Base-by-base conservation (phyloP, 1,140 invertebrate genomes). In the Coptotermes formosanus region DNA sequence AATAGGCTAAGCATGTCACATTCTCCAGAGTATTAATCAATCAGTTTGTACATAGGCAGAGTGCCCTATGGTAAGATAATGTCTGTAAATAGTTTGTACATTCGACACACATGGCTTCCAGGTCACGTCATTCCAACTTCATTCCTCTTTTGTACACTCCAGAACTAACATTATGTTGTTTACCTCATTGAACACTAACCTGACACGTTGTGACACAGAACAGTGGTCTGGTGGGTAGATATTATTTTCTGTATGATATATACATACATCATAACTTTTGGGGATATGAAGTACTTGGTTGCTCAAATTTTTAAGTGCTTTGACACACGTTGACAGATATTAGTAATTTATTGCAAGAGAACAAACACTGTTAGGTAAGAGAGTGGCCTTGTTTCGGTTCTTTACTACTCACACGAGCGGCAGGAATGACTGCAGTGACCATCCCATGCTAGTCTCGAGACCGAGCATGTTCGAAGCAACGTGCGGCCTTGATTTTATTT, bases 281-380 rank as follows among this genome's bases (percentile, higher is more conserved):
- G n/a, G 64, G 64, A 30, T 75, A 75, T n/a, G 64, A 75, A 75
- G 64, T 75, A 75, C 25, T 75, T 75, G 30, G 64, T 75, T 75
- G 64, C 64, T 75, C 64, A 75, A 75, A 75, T 75, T 75, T 75
- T 75, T 75, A 75, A 75, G 64, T 75, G 64, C 64, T 75, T 75
- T 75, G 64, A 75, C n/a, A 75, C 64, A 75, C 64, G 30, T 0
- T 75, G 25, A 75, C 25, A 30, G 64, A 30, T 9, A 75, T 8
- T 75, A 75, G n/a, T 30, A 75, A 75, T 30, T 75, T 75, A 75
- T 75, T 75, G 64, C 64, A 75, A 23, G 59, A n/a, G 25, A 64
- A 64, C 59, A 64, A 64, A 64, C 19, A 64, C 59, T 64, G 21
- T 64, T 64, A 64, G 59, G 12, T 3, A 21, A 75, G 64, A 75